Evolutionary conservation across 2,888 invertebrate species (phyloP), one percentile per base, ranked within the genome.

Genomic region (Andrena hattorfiana): DNA sequence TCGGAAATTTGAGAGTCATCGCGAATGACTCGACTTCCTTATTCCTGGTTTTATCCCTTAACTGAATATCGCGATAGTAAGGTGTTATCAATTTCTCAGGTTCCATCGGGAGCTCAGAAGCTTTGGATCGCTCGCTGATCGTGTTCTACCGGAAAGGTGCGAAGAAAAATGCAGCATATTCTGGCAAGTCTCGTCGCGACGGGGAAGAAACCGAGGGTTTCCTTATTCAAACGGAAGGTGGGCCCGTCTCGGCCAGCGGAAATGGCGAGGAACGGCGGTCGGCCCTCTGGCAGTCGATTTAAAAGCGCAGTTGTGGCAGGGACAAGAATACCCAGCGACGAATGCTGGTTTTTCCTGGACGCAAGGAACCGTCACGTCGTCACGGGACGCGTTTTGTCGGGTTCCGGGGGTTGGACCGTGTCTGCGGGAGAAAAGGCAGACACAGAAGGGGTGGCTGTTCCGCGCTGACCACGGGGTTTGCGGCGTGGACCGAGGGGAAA

Each of bases 151-250:
- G 49, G 10, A 26, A 30, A 16, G 32, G 8, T 42, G 20, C 1
- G 1, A n/a, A 20, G 6, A 3, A 32, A 20, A 48, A 56, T 28
- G 63, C 42, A 42, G 42, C 42, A 42, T 16, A 42, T 78, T 23
- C 30, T 20, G 70, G 28, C 3, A 26, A 48, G 20, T 70, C 51
- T 70, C 51, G 67, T 59, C 23, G 23, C 4, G 13, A 35, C 13
- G 30, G 8, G 28, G 20, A 54, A 30, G 32, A 51, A 8, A 20
- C 5, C 23, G 32, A 1, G 54, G 23, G 68, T 71, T 74, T 70
- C 77, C 70, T 82, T 71, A 77, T 77, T 71, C 71, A 71, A 82
- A 77, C 82, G 82, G 82, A 84, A 84, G 60, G 59, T 48, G 56
- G 8, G 35, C 26, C 26, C 64, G 62, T 60, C 66, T 48, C 69